Evolutionary conservation across 2,888 invertebrate species (phyloP), one percentile per base, ranked within the genome.

Genomic region (Andrena haemorrhoa): DNA sequence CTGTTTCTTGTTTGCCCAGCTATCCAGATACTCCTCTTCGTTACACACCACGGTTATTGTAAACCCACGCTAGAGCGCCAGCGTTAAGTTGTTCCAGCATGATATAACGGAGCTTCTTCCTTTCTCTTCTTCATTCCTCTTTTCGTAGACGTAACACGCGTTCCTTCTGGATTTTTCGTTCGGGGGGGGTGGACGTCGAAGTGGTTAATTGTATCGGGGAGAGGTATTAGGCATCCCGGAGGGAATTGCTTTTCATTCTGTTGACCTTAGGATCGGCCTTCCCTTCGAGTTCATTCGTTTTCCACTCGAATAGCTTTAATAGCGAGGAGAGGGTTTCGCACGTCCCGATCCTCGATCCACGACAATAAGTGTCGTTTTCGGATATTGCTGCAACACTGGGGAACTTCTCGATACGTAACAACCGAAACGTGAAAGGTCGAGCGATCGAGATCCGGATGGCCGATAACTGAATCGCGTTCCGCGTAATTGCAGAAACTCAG

Each of bases 341-440:
- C 78, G 80, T 78, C 2, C 8, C 63, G 63, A 49, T 64, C 51
- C 41, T 78, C 71, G 35, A 72, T 80, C 78, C 47, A 41, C 56
- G 78, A 23, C 72, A 41, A 72, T 78, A 80, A 68, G 80, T 63
- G 78, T 56, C 78, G 78, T 63, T 78, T 80, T 72, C 78, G 78
- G 66, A 72, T 72, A 80, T 78, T 78, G 78, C 63, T n/a, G 33
- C 68, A 35, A 72, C 78, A 51, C 53, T 7, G 47, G 12, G 49
- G 12, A 68, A 71, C 53, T 68, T 68, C 23, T 58, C 72, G 78
- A 73, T 79, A 79, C 47, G 64, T 70, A 81, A 81, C 73, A 81
- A 69, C 64, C 69, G 81, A 69, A 60, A 81, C 79, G 81, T 69
- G 79, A 73, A 79, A 79, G 61, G 58, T 79, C 33, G 51, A 20